Percentiles rank a stretch among this genome's conserved stretches.
These are phyloP conservation scores for Oenanthe melanoleuca DNA, from an alignment of 2,113 vertebrate species.

Conservation along the genomic window DNA sequence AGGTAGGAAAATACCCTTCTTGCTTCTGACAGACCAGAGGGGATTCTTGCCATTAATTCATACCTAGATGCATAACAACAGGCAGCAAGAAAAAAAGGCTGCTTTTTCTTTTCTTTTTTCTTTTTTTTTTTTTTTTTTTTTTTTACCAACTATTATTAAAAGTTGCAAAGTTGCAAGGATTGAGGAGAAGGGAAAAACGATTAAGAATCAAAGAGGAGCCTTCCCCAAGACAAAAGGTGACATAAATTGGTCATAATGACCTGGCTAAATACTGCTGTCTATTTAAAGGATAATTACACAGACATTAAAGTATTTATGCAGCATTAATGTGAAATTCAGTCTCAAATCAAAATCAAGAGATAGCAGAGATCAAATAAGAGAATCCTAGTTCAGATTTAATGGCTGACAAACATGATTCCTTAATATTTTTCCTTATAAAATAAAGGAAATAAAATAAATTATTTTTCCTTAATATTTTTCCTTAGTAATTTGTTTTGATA, in stretches of 20 bases:
- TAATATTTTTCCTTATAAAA: background rate
- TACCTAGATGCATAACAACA: background rate
- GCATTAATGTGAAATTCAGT: background rate
- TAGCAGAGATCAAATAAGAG: background rate
- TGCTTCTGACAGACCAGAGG: background rate
- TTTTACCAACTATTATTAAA: background rate
- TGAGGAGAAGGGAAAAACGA: background rate
- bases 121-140: too few relatives aligned
- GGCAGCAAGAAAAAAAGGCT: background rate
- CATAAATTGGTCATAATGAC: background rate
- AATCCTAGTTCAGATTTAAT: background rate
- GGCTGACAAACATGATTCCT: background rate
- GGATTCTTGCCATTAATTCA: background rate
- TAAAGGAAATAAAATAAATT: too few relatives aligned
- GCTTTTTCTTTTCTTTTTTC: too few relatives aligned
- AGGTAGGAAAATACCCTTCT: background rate
- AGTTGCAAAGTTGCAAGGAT: background rate
- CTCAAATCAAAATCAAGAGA: background rate
- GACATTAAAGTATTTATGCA: background rate
- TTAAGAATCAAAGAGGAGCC: background rate
- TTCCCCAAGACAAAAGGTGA: background rate
- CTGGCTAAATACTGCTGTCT: background rate
- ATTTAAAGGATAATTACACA: background rate
- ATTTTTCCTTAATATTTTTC: background rate
- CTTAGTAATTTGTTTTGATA: background rate